phyloP scores from a whole-genome alignment of 1,140 invertebrate genomes.

The Heliconius nattereri region DNA sequence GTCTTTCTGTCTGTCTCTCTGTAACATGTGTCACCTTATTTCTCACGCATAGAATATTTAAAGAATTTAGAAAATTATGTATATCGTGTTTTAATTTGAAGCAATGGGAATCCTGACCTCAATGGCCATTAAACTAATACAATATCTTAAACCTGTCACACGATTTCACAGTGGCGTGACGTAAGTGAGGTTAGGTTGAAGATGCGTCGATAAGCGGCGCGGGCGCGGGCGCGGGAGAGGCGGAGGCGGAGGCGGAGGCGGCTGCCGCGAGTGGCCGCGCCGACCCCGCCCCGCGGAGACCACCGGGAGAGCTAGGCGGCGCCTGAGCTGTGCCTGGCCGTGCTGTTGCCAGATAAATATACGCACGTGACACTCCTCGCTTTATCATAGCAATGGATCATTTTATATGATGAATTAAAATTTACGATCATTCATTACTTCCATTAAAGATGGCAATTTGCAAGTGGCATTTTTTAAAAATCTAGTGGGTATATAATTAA shows the following conservation, averaged over 20 bases:
- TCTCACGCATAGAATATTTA: not conserved
- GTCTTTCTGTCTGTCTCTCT: not conserved
- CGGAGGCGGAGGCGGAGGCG: conserved; percentile 45
- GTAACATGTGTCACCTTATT: too few relatives aligned
- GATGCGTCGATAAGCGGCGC: conserved; percentile 72
- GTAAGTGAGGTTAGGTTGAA: conserved; percentile 67
- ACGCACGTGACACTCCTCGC: conserved; percentile 66
- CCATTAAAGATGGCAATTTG: too few relatives aligned
- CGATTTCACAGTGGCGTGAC: conserved; percentile 69
- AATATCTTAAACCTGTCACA: conserved; percentile 60
- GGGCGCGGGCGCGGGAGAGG: conserved; percentile 46
- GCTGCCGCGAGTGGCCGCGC: conserved; percentile 66
- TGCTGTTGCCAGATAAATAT: conserved; percentile 46
- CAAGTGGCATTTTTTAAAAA: too few relatives aligned
- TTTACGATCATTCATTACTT: not conserved
- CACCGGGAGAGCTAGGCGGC: conserved; percentile 76
- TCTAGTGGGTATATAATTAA: too few relatives aligned
- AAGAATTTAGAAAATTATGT: conserved; percentile 1
- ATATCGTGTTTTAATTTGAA: conserved; percentile 16
- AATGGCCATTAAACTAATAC: conserved; percentile 50
- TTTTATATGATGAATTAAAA: conserved; percentile 18
- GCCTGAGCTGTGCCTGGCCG: conserved; percentile 41
- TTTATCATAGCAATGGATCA: conserved; percentile 56
- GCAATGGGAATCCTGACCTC: conserved; percentile 30
- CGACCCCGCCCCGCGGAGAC: conserved; percentile 75